A percentile compares a stretch with the other conserved stretches of the same genome.
Conservation (phyloP, 2,113 vertebrate species). For the Podilymbus podiceps region DNA sequence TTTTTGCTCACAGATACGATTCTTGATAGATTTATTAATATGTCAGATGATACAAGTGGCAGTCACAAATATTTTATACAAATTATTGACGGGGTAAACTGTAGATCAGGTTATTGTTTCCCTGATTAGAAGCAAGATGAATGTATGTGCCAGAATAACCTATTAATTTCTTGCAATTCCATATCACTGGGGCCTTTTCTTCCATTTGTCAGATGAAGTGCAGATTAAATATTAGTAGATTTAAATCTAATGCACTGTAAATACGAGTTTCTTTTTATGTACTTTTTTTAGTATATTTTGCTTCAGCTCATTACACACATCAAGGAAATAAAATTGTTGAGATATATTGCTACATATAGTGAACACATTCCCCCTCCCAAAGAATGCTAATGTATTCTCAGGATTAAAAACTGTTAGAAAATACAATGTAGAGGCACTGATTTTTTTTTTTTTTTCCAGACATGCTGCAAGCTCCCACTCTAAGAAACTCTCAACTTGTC, state of each 20-base stretch:
- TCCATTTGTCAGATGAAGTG: not conserved
- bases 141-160: not conserved
- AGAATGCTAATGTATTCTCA: not conserved
- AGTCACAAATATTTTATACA: not conserved
- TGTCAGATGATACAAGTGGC: not conserved
- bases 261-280: not conserved
- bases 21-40: not conserved
- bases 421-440: not conserved
- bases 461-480: not conserved
- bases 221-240: not conserved
- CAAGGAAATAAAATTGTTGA: not conserved
- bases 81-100: not conserved
- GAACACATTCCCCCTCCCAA: not conserved
- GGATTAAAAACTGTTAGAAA: not conserved
- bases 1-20: not conserved
- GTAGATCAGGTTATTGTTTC: not conserved
- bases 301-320: not conserved
- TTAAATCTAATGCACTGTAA: not conserved
- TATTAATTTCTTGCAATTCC: not conserved
- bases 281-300: not conserved
- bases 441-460: not conserved
- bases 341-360: not conserved
- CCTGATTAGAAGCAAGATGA: not conserved
- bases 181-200: not conserved
- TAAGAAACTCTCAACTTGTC: not conserved